These are phyloP conservation scores for Drosophila affinis DNA, from an alignment of 2,888 invertebrate genomes.

Conservation along the genomic window DNA sequence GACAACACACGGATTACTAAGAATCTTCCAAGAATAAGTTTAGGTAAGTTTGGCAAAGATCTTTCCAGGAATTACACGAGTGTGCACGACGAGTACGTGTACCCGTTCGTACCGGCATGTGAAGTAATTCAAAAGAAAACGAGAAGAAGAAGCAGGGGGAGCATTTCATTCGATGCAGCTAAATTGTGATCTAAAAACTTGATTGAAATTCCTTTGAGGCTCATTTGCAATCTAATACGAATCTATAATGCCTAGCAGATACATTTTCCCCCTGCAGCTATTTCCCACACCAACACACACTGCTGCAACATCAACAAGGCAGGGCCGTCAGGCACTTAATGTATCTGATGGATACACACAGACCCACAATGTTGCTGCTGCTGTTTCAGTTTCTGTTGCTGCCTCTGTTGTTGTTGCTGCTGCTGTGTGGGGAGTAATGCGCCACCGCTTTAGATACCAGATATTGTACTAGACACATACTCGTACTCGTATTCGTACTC, in stretches of 20 bases:
- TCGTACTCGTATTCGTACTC: conserved; percentile 25
- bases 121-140: conserved; percentile 4
- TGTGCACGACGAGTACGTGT: neutral
- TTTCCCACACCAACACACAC: conserved; percentile 10
- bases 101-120: neutral
- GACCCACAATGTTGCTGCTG: conserved; percentile 4
- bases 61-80: conserved; percentile 2
- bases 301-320: conserved; percentile 15
- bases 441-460: conserved; percentile 51
- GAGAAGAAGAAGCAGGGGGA: neutral
- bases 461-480: conserved; percentile 52
- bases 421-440: conserved; percentile 43
- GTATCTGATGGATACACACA: conserved; percentile 40
- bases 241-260: conserved; percentile 5
- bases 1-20: conserved; percentile 58
- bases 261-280: conserved; percentile 17
- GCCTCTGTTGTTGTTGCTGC: neutral
- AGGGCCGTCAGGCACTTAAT: conserved; percentile 18
- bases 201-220: neutral
- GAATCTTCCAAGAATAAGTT: conserved; percentile 56
- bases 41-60: conserved; percentile 54
- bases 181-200: neutral
- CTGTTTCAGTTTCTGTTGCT: neutral
- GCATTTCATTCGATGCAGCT: neutral
- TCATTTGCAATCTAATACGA: neutral